Conservation (phyloP, 2,113 vertebrate genomes). For the Anhinga anhinga region DNA sequence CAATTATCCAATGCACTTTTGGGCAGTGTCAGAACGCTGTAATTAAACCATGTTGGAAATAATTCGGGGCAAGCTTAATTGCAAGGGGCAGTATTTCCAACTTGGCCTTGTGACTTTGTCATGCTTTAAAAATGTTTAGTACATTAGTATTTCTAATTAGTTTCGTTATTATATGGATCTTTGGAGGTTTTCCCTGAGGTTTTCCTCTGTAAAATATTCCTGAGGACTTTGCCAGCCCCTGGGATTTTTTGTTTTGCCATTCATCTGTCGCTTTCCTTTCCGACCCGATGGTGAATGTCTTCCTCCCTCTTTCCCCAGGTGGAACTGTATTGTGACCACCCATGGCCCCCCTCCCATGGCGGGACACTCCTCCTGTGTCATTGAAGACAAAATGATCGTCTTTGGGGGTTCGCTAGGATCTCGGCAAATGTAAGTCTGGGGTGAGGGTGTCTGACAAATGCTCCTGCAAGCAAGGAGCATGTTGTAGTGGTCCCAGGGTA, state of each 20-base stretch:
- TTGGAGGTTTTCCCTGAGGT: background rate
- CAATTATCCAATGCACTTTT: background rate
- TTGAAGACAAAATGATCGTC: conserved; percentile 93
- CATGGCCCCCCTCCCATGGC: conserved; percentile 98
- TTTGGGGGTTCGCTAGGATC: conserved; percentile 96
- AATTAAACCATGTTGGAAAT: conserved; percentile 12
- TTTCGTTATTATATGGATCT: background rate
- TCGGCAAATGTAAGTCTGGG: conserved; percentile 88
- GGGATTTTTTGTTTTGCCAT: background rate
- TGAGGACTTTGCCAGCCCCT: background rate
- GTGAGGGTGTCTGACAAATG: rapidly evolving
- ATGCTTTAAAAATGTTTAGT: conserved; percentile 3
- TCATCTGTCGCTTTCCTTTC: background rate
- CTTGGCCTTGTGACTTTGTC: background rate
- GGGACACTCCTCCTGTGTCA: conserved; percentile 95
- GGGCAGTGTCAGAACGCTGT: background rate
- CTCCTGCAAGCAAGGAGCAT: background rate
- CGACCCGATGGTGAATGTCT: background rate
- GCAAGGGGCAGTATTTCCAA: background rate
- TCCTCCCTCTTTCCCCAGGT: conserved; percentile 75
- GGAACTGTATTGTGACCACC: conserved; percentile 98
- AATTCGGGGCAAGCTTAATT: background rate
- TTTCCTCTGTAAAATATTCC: background rate
- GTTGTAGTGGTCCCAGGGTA: rapidly evolving
- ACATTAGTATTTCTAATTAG: background rate